Conservation (phyloP, 1,140 invertebrate genomes). For the Pogonomyrmex californicus region DNA sequence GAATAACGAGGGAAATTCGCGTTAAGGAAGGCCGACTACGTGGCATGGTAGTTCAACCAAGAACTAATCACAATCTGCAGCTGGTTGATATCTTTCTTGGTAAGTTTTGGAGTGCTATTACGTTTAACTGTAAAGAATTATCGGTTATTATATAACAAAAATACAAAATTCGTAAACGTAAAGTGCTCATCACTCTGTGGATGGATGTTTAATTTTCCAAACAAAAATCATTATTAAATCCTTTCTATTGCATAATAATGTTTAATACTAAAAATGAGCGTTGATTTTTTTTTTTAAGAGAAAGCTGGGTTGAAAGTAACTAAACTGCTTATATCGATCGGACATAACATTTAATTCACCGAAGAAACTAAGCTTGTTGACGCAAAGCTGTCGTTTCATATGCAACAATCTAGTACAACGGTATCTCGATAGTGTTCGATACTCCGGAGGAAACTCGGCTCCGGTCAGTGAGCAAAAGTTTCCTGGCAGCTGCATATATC, state of each 20-base stretch:
- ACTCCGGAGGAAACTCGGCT: slow-evolving; percentile 52
- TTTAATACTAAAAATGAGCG: background rate
- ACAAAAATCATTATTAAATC: background rate
- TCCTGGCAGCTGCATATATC: slow-evolving; percentile 70
- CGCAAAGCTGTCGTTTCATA: slow-evolving; percentile 30
- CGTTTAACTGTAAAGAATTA: background rate
- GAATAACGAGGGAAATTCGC: slow-evolving; percentile 80
- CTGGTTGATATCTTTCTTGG: slow-evolving; percentile 84
- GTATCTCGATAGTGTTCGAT: slow-evolving; percentile 54
- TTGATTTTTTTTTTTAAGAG: background rate
- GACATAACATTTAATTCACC: slow-evolving; percentile 5
- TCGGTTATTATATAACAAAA: too few relatives aligned
- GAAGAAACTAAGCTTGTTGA: slow-evolving; percentile 12
- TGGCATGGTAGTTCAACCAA: slow-evolving; percentile 81
- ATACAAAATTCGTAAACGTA: background rate
- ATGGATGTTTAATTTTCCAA: too few relatives aligned
- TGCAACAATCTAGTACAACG: slow-evolving; percentile 34
- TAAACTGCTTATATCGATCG: background rate
- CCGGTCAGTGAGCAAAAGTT: slow-evolving; percentile 67
- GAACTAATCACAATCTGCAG: slow-evolving; percentile 78
- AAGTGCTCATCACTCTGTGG: too few relatives aligned
- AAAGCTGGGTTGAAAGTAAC: background rate
- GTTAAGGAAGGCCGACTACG: slow-evolving; percentile 83
- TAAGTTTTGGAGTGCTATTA: slow-evolving; percentile 67
- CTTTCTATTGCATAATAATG: background rate